A percentile compares a stretch with the other conserved stretches of the same genome.
phyloP scores from a whole-genome alignment of 2,113 vertebrate genomes.

The Australoheros scitulus region DNA sequence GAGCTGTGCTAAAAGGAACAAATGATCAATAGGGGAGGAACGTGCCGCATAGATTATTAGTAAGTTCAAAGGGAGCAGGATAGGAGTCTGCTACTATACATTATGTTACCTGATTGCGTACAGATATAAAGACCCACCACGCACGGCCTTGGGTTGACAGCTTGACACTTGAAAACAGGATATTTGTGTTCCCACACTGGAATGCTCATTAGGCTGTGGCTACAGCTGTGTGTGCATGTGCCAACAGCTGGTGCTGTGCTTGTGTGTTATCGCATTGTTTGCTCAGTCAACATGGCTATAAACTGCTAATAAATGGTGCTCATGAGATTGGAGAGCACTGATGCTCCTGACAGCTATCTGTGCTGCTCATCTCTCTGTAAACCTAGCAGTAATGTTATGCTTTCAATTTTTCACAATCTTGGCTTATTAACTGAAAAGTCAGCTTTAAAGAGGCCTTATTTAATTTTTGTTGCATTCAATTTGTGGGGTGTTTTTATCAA shows the following conservation, averaged over 20 bases:
- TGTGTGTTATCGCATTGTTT: conserved; percentile 59
- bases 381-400: background rate
- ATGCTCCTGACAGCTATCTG: background rate
- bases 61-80: background rate
- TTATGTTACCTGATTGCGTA: background rate
- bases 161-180: conserved; percentile 46
- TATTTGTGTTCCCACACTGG: conserved; percentile 64
- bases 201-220: conserved; percentile 62
- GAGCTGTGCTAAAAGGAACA: background rate
- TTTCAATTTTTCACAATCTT: background rate
- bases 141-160: conserved; percentile 29
- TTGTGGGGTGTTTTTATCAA: too few relatives aligned
- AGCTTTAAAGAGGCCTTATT: too few relatives aligned
- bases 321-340: background rate
- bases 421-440: background rate
- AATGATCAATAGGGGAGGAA: background rate
- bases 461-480: too few relatives aligned
- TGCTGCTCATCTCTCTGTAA: background rate
- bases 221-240: conserved; percentile 49
- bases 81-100: background rate
- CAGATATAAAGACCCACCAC: background rate
- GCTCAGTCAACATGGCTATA: conserved; percentile 46
- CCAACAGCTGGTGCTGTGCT: conserved; percentile 30
- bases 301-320: conserved; percentile 46
- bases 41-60: background rate